Evolutionary conservation across 2,797 vertebrate species (phyloP).

Genomic region (Epinephelus awoara): DNA sequence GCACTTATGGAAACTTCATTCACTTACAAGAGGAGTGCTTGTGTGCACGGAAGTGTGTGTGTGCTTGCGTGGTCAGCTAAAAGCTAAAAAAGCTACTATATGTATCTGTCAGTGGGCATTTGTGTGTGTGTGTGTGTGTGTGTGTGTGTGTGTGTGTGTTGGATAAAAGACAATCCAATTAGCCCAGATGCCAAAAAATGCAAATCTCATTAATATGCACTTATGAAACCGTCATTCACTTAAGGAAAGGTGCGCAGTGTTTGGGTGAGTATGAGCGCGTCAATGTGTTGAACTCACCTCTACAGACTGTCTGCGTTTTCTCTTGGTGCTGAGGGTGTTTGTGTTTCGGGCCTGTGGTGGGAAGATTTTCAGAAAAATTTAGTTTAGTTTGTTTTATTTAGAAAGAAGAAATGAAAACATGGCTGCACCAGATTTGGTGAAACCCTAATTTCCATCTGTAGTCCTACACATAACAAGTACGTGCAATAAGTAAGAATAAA

Average conservation of each 20-base stretch:
- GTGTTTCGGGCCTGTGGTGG: conserved; percentile 54
- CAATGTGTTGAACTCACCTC: conserved; percentile 79
- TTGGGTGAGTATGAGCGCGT: conserved; percentile 31
- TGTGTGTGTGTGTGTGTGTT: conserved; percentile 43
- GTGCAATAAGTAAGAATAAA: no score
- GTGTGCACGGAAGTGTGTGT: conserved; percentile 7
- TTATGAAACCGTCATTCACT: conserved; percentile 63
- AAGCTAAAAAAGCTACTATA: conserved; percentile 35
- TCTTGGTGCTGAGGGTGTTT: conserved; percentile 80
- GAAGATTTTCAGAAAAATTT: conserved; percentile 4
- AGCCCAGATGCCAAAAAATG: conserved; percentile 68
- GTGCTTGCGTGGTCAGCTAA: conserved; percentile 56
- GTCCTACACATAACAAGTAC: no score
- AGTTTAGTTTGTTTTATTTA: no score
- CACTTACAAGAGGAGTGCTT: conserved; percentile 56
- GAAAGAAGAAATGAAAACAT: no score
- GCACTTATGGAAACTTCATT: conserved; percentile 71
- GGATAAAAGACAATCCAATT: conserved; percentile 71
- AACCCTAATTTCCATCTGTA: no score
- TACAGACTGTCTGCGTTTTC: conserved; percentile 90
- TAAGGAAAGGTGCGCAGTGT: conserved; percentile 14
- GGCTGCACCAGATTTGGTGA: no score
- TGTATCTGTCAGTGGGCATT: conserved; percentile 13
- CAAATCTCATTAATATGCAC: conserved; percentile 81
- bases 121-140: conserved; percentile 15